A percentile compares a stretch with the other conserved stretches of the same genome.
Evolutionary conservation across 2,888 invertebrate genomes (phyloP).

Genomic region (Mallateleia sp.): DNA sequence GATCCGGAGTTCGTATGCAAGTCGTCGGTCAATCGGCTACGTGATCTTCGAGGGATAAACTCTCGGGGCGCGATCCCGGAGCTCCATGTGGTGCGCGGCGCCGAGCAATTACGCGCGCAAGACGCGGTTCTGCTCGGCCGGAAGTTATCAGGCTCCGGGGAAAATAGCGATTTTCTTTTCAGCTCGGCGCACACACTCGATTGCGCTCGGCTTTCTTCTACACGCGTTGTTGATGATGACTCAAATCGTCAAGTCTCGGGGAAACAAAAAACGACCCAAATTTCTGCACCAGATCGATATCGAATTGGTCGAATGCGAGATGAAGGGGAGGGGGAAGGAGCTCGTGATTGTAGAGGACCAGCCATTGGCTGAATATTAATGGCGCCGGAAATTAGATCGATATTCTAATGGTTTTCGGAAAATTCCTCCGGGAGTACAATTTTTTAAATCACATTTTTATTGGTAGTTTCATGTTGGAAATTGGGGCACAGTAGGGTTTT

Average conservation of each 20-base stretch:
- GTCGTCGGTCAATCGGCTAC: constrained; percentile 79
- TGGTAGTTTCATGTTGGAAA: too few species aligned
- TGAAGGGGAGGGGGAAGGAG: not conserved
- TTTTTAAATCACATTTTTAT: too few species aligned
- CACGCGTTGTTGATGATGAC: constrained; percentile 20
- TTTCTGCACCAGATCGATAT: constrained; percentile 49
- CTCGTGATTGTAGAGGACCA: constrained; percentile 44
- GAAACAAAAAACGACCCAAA: constrained; percentile 54
- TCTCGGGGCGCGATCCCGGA: constrained; percentile 32
- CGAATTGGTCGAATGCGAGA: too few species aligned
- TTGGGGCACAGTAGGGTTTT: too few species aligned
- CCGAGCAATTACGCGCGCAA: constrained; percentile 41
- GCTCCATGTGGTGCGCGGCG: constrained; percentile 43
- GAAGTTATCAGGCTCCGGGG: constrained; percentile 42
- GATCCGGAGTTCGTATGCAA: constrained; percentile 79
- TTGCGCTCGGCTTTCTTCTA: constrained; percentile 12
- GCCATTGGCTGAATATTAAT: constrained; percentile 69
- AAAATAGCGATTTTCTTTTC: constrained; percentile 49
- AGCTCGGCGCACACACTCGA: too few species aligned
- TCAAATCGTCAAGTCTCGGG: constrained; percentile 41
- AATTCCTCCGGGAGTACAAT: too few species aligned
- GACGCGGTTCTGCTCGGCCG: constrained; percentile 31
- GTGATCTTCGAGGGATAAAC: constrained; percentile 80
- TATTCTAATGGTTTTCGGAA: constrained; percentile 46
- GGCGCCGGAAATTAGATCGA: constrained; percentile 59